Base-by-base conservation (phyloP, 2,797 vertebrate genomes). In the Psittacula derbiana region DNA sequence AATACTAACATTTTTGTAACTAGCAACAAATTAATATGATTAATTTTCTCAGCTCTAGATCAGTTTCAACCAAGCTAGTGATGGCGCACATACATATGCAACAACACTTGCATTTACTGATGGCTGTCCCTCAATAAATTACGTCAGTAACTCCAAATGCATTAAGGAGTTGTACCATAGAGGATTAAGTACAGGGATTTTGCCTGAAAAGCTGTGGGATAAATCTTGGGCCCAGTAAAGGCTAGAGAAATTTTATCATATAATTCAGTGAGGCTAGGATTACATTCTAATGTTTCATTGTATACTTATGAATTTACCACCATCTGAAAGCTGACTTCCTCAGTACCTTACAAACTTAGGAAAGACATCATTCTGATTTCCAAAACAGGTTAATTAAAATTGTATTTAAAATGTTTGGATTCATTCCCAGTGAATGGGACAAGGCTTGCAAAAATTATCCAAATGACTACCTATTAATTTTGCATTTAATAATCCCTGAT, bases 61-160 rank as follows among this genome's bases (percentile, higher is more conserved):
- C 74, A 96, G 85, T 95, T 95, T 97, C 85, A 89, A 57, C 93
- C 86, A 95, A 94, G 92, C 70, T 92, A 95, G 88, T 75, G 46
- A 75, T 95, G 67, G 86, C 46, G 64, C 74, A 96, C 53, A 92
- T 24, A 96, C 8, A 62, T 76, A 88, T 7, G 87, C 93, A 89
- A 84, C 13, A 43, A 89, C 89, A 95, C 65, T 92, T 86, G 95
- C 88, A 69, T 93, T 97, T 95, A 97, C 79, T 97, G 95, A 97
- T 97, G 96, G 94, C 95, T 97, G 88, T 92, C 90, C 87, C 91
- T 96, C 93, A 88, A 80, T 84, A 93, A 86, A 94, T 81, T 86
- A 61, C 3, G 24, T 50, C 71, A 61, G 62, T 28, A 87, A 66
- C 71, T 82, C 73, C 43, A 87, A 62, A 57, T 50, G 53, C 86